Base-by-base conservation (phyloP, 2,113 vertebrate species). In the Neolamprologus toae region DNA sequence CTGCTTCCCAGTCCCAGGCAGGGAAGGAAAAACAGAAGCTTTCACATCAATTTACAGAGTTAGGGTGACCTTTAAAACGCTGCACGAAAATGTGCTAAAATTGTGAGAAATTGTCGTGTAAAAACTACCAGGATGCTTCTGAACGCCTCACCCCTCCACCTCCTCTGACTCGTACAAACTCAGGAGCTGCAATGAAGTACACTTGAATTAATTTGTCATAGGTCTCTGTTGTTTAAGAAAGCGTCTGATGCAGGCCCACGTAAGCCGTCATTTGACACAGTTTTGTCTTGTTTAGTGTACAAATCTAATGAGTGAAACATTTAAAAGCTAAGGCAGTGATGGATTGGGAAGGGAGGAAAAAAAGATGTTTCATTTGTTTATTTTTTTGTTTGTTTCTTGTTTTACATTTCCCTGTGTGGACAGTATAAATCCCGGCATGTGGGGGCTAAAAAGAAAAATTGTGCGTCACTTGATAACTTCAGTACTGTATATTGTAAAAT, bases 381-480 rank as follows among this genome's bases (percentile, higher is more conserved):
- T 13, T 9, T 47, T 26, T 54, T 37, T 66, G 31, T 66, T 66
- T 66, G 33, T 37, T 37, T 66, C 10, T 54, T 54, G 37, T 84
- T 83, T 89, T 45, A 89, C 68, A 92, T 82, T 89, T 93, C 82
- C 92, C 92, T 90, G 93, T 68, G 57, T 90, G 85, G 84, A 93
- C 78, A 91, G 71, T 68, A 89, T 73, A 66, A 90, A 84, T 91
- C 88, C 89, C 79, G 80, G 78, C 79, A 88, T 85, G 31, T 37
- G 54, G 86, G 86, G 89, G 83, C 33, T 37, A 26, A 53, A 88
- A 85, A 61, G 21, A 86, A 86, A 88, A 86, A 63, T 94, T 96
- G 95, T 96, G 96, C 94, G 92, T 95, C 94, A 93, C 93, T 93
- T 90, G 92, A 90, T 93, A 92, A 95, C 94, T 95, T 95, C 92